Percentiles rank a stretch among this genome's conserved stretches.
Conservation (phyloP, 2,113 vertebrate species). For the Vulpes lagopus region DNA sequence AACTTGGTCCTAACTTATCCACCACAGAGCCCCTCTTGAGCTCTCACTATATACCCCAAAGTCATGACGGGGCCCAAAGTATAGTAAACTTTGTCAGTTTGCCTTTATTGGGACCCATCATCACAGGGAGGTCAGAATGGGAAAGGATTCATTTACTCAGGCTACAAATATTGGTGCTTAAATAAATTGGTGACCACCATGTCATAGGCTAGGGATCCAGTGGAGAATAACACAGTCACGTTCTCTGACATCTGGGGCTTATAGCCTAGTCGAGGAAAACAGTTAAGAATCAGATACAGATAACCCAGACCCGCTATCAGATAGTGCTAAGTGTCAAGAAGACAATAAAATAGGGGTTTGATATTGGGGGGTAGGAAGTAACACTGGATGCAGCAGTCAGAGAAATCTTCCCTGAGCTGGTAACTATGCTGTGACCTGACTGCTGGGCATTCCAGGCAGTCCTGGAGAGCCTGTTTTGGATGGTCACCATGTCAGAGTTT, state of each 20-base stretch:
- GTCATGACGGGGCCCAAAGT: fast-evolving
- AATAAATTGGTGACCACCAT: fast-evolving
- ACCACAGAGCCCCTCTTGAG: background rate
- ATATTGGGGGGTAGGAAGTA: fast-evolving
- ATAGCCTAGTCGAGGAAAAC: background rate
- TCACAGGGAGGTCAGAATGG: too few species aligned
- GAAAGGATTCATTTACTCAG: background rate
- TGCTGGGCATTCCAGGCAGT: background rate
- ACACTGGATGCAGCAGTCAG: background rate
- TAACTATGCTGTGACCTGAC: background rate
- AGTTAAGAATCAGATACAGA: background rate
- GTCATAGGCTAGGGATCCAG: background rate
- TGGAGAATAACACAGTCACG: background rate
- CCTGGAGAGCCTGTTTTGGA: background rate
- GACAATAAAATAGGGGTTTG: background rate
- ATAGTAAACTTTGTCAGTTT: fast-evolving
- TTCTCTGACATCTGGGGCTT: background rate
- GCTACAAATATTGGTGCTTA: too few species aligned
- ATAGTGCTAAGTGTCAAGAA: background rate
- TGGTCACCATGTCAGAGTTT: background rate
- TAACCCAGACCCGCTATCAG: background rate
- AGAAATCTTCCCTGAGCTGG: background rate
- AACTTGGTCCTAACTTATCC: background rate
- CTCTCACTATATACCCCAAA: background rate
- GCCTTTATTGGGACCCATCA: background rate